Conservation (phyloP, 1,140 invertebrate genomes). For the Batillaria attramentaria region DNA sequence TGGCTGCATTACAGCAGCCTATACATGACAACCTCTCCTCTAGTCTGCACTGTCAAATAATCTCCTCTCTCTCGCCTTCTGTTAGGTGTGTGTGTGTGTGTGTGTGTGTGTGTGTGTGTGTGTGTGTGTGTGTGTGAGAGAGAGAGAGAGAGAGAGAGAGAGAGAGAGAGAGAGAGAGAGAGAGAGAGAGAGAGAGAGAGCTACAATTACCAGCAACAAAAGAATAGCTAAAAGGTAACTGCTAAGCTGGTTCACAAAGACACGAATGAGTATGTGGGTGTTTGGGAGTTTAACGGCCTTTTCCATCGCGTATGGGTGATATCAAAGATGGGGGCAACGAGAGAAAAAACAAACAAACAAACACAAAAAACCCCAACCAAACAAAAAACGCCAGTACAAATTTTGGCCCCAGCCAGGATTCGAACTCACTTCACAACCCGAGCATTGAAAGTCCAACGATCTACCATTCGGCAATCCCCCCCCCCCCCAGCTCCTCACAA, state of each 20-base stretch:
- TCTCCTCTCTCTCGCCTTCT: neutral
- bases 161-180: neutral
- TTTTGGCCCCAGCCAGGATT: too few relatives aligned
- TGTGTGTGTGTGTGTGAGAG: neutral
- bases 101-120: neutral
- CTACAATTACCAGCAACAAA: neutral
- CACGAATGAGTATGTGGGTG: neutral
- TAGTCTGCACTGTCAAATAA: neutral
- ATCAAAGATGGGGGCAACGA: too few relatives aligned
- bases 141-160: too few relatives aligned
- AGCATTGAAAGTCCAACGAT: too few relatives aligned
- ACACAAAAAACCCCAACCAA: too few relatives aligned
- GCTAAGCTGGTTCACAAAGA: neutral
- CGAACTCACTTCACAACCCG: too few relatives aligned
- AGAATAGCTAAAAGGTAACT: neutral
- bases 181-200: neutral
- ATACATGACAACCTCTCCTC: too few relatives aligned
- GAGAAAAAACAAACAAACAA: too few relatives aligned
- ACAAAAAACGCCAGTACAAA: too few relatives aligned
- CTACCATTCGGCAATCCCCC: too few relatives aligned
- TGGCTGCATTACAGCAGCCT: neutral
- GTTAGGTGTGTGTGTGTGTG: neutral
- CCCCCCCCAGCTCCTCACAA: too few relatives aligned
- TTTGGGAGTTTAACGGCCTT: neutral
- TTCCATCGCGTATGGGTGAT: too few relatives aligned